Conservation (phyloP, 2,888 invertebrate genomes). For the Oligia latruncula region DNA sequence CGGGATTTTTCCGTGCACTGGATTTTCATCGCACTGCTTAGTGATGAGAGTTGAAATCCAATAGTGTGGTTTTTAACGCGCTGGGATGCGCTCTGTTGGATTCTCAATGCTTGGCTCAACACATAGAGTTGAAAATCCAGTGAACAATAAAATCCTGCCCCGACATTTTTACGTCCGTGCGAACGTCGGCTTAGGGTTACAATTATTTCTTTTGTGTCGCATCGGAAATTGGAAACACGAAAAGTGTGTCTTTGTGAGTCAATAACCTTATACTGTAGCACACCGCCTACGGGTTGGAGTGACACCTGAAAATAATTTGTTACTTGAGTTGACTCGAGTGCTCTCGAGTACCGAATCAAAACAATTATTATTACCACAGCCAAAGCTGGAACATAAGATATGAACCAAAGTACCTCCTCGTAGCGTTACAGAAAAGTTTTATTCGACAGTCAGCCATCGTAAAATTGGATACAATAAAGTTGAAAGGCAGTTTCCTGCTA, state of each 20-base stretch:
- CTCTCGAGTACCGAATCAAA: slow-evolving; percentile 6
- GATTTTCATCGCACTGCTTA: too few relatives aligned
- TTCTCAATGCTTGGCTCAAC: too few relatives aligned
- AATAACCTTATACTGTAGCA: not conserved
- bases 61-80: too few relatives aligned
- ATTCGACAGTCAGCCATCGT: not conserved
- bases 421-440: not conserved
- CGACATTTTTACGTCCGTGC: too few relatives aligned
- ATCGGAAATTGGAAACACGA: not conserved
- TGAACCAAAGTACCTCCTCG: not conserved
- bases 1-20: too few relatives aligned
- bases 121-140: too few relatives aligned
- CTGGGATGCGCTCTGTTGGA: too few relatives aligned
- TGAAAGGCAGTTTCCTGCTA: not conserved
- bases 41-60: too few relatives aligned
- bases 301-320: slow-evolving; percentile 14
- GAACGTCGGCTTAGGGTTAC: not conserved
- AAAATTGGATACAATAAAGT: not conserved
- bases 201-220: not conserved
- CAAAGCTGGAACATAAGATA: not conserved
- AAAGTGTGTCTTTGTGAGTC: not conserved
- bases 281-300: not conserved
- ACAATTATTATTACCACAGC: slow-evolving; percentile 20
- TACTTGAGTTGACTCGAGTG: slow-evolving; percentile 20
- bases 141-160: too few relatives aligned